These are phyloP conservation scores for Thumatha senex DNA, from an alignment of 2,888 invertebrate genomes.

Conservation along the genomic window DNA sequence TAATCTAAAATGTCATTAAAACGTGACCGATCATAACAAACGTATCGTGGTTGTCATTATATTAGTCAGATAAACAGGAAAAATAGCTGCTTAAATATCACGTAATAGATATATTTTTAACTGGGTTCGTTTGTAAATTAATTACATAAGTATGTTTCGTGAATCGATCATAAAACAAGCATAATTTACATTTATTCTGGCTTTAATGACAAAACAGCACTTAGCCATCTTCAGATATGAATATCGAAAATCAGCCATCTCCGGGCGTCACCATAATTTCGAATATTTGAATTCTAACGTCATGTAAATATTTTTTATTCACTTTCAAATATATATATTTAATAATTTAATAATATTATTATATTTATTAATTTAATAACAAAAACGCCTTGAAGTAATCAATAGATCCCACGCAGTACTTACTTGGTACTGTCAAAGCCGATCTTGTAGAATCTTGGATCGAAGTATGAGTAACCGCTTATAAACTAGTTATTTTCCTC, in stretches of 20 bases:
- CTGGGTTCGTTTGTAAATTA: not conserved
- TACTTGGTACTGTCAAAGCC: slow-evolving; percentile 12
- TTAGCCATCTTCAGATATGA: not conserved
- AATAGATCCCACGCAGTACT: slow-evolving; percentile 26
- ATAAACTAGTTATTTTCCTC: slow-evolving; percentile 7
- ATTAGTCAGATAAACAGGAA: slow-evolving; percentile 1
- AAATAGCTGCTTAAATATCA: not conserved
- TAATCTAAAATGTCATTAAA: not conserved
- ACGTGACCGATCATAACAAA: slow-evolving; percentile 4
- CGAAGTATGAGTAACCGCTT: slow-evolving; percentile 22
- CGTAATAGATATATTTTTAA: too few species aligned
- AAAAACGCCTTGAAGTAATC: slow-evolving; percentile 11
- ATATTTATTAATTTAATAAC: not conserved
- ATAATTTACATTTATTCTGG: too few species aligned
- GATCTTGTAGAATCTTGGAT: slow-evolving; percentile 17
- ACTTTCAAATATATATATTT: too few species aligned
- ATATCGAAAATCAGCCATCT: too few species aligned
- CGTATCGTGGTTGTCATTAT: not conserved
- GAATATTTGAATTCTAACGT: not conserved
- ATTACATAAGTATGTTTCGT: not conserved
- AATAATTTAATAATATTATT: too few species aligned
- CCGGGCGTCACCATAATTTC: too few species aligned
- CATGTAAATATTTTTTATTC: not conserved
- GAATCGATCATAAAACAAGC: too few species aligned
- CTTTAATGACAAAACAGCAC: too few species aligned